Evolutionary conservation across 2,888 invertebrate genomes (phyloP), one percentile per base, ranked within the genome.

Genomic region (Boloria selene): DNA sequence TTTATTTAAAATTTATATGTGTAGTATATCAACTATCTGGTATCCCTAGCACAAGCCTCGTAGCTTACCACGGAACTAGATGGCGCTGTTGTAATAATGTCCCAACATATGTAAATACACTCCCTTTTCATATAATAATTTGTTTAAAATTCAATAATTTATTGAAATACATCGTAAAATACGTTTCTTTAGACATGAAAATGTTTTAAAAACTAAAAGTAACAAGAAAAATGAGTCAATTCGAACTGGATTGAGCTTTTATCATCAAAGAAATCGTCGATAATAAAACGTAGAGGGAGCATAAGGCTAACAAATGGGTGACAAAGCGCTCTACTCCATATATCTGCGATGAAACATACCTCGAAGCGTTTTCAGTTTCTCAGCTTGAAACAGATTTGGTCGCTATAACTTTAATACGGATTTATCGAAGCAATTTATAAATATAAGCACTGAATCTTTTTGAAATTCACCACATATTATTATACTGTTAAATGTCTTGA

Each of bases 291-390:
- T 56, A 26, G 44, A 45, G 61, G 45, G 51, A 58, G 49, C 51
- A 63, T 54, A 54, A 59, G 44, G 58, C 51, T 68, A 70, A 70
- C 73, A 72, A 77, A 75, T 74, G 70, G 58, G 55, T 47, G 63
- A 63, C 67, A 56, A 64, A 61, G 49, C 47, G 26, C n/a, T 54
- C 22, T 22, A 26, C 17, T 45, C 38, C 13, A 7, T 61, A 61
- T 52, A 61, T 61, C 26, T 26, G 52, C 13, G 44, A 53, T 42
- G 38, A 59, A 50, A 50, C 38, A 50, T 38, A 17, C 7, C 26
- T 3, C 13, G 47, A 38, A 56, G 17, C 13, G 59, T 31, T 49
- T 49, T 16, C 31, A 59, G 16, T 59, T 47, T 59, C 31, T 38
- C 16, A 49, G 16, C 13, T 49, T 47, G 13, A 16, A 13, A 59